Conservation (phyloP, 2,888 invertebrate genomes). For the Alsophila aescularia region DNA sequence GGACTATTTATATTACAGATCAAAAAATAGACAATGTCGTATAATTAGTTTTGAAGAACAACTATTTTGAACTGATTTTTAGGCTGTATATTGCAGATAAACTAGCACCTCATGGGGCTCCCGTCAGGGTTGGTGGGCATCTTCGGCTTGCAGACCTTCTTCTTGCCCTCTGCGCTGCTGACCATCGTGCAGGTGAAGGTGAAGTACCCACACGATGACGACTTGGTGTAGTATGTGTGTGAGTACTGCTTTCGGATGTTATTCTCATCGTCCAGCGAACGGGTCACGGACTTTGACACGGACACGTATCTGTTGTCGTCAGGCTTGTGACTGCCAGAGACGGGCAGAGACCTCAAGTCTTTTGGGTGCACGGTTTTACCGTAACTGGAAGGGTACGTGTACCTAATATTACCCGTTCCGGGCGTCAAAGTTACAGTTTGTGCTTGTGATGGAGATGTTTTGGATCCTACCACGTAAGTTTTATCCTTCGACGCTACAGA, state of each 20-base stretch:
- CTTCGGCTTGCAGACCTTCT: slow-evolving; percentile 92
- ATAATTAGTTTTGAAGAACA: too few species aligned
- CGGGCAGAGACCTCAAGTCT: slow-evolving; percentile 68
- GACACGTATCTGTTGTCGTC: slow-evolving; percentile 89
- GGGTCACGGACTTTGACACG: slow-evolving; percentile 91
- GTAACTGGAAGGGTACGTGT: slow-evolving; percentile 58
- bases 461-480: slow-evolving; percentile 84
- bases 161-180: slow-evolving; percentile 89
- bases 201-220: slow-evolving; percentile 94
- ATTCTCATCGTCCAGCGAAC: slow-evolving; percentile 86
- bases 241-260: slow-evolving; percentile 89
- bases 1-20: not conserved
- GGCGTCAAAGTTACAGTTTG: slow-evolving; percentile 85
- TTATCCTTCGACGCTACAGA: slow-evolving; percentile 86
- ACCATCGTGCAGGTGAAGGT: slow-evolving; percentile 94
- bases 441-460: slow-evolving; percentile 86
- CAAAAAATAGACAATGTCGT: too few species aligned
- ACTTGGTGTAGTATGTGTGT: slow-evolving; percentile 93
- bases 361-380: slow-evolving; percentile 63
- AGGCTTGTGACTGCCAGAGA: slow-evolving; percentile 57
- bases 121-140: slow-evolving; percentile 91
- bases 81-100: not conserved
- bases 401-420: slow-evolving; percentile 76
- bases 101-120: slow-evolving; percentile 85
- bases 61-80: not conserved